Evolutionary conservation across 2,797 vertebrate genomes (phyloP).

Genomic region (Lagocephalus sceleratus): DNA sequence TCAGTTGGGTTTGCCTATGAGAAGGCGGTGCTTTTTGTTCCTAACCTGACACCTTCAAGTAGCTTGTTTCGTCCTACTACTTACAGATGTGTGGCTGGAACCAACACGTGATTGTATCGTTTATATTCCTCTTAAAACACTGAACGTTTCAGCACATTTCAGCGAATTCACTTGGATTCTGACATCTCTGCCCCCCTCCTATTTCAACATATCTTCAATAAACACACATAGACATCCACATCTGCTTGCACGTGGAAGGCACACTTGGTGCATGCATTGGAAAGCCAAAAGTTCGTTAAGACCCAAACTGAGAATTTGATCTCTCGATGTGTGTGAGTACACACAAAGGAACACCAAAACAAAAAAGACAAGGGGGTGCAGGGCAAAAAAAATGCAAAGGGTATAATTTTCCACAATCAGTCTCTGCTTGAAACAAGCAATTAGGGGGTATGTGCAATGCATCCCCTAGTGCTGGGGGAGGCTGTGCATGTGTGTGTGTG

Average conservation of each 20-base stretch:
- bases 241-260: not conserved
- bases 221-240: not conserved
- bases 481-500: constrained; percentile 44
- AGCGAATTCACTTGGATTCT: not conserved
- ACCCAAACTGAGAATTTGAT: constrained; percentile 19
- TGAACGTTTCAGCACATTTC: not conserved
- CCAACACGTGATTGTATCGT: no score
- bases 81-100: not conserved
- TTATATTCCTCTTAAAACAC: no score
- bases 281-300: constrained; percentile 2
- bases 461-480: constrained; percentile 78
- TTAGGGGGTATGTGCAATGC: constrained; percentile 84
- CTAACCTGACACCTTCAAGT: not conserved
- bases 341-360: constrained; percentile 47
- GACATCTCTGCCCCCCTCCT: not conserved
- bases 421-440: constrained; percentile 88
- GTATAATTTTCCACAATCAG: constrained; percentile 97
- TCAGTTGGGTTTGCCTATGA: constrained; percentile 1
- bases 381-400: constrained; percentile 63
- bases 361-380: constrained; percentile 30
- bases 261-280: constrained; percentile 12
- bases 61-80: not conserved
- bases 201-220: not conserved
- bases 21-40: not conserved
- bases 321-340: constrained; percentile 36